These are phyloP conservation scores for Nineta flava DNA, from an alignment of 2,888 invertebrate genomes.

Conservation along the genomic window DNA sequence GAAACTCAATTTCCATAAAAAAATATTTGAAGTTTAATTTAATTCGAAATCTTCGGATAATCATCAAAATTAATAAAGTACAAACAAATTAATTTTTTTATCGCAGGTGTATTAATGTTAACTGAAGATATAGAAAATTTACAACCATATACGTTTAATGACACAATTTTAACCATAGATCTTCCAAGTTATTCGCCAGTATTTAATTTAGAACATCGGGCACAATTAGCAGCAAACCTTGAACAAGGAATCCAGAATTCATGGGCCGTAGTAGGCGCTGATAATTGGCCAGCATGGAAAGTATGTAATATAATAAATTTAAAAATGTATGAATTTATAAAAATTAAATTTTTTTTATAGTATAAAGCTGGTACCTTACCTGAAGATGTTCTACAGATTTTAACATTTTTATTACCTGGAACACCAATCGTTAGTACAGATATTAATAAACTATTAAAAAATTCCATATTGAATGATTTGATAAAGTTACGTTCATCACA, in stretches of 20 bases:
- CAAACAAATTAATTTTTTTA: too few relatives aligned
- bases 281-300: slow-evolving; percentile 35
- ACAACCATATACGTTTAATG: slow-evolving; percentile 22
- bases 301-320: slow-evolving; percentile 20
- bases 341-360: slow-evolving; percentile 4
- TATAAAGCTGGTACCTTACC: slow-evolving; percentile 17
- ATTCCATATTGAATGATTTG: slow-evolving; percentile 22
- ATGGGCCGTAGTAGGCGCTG: slow-evolving; percentile 18
- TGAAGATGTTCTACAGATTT: slow-evolving; percentile 37
- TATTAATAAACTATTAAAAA: slow-evolving; percentile 3
- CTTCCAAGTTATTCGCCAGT: slow-evolving; percentile 23
- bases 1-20: too few relatives aligned
- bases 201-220: slow-evolving; percentile 15
- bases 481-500: slow-evolving; percentile 31
- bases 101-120: slow-evolving; percentile 17
- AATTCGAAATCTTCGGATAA: too few relatives aligned
- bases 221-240: slow-evolving; percentile 13
- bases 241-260: slow-evolving; percentile 18
- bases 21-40: too few relatives aligned
- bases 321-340: slow-evolving; percentile 5
- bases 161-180: slow-evolving; percentile 22
- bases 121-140: slow-evolving; percentile 21
- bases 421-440: slow-evolving; percentile 33
- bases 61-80: too few relatives aligned
- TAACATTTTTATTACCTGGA: slow-evolving; percentile 66